These are phyloP conservation scores for Sarcophaga variegata DNA, from an alignment of 2,888 invertebrate genomes.

Conservation along the genomic window DNA sequence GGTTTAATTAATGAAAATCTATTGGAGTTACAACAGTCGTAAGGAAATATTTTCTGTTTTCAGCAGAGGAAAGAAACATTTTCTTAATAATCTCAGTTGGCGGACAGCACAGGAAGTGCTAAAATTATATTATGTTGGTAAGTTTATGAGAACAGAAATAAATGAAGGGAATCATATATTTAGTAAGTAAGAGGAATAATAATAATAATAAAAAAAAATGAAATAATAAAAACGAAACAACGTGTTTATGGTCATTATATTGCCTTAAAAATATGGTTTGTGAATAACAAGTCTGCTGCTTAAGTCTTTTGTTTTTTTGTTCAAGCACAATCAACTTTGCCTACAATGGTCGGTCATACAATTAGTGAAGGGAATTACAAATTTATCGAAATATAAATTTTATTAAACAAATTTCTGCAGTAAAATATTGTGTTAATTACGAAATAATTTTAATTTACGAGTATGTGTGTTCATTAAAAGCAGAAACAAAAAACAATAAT, in stretches of 20 bases:
- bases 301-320: slow-evolving; percentile 4
- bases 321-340: too few species aligned
- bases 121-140: not conserved
- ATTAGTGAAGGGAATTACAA: too few species aligned
- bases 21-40: not conserved
- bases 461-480: too few species aligned
- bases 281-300: not conserved
- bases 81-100: not conserved
- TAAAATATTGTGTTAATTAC: not conserved
- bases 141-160: not conserved
- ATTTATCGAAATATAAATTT: not conserved
- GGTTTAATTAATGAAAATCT: slow-evolving; percentile 31
- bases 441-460: not conserved
- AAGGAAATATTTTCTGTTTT: not conserved
- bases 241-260: not conserved
- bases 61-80: not conserved
- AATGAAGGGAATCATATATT: not conserved
- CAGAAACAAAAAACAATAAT: too few species aligned
- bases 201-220: not conserved
- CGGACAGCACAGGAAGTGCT: not conserved
- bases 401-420: not conserved
- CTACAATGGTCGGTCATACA: too few species aligned
- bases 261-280: not conserved
- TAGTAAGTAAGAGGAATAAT: not conserved
- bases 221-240: not conserved